phyloP scores from a whole-genome alignment of 2,113 vertebrate species.

The Aythya baeri region DNA sequence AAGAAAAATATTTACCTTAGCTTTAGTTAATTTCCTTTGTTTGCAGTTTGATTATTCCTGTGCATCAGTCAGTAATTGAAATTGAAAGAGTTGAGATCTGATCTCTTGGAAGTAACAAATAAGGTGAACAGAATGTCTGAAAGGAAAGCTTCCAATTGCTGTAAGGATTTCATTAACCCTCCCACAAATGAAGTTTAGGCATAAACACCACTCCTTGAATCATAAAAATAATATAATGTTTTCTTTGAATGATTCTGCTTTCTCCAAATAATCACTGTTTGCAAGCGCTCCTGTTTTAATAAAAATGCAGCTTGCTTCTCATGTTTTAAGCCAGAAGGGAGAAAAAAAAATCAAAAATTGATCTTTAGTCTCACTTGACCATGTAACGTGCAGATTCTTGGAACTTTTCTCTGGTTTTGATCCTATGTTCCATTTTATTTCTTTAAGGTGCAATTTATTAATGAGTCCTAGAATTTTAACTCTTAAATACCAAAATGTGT shows the following conservation, averaged over 20 bases:
- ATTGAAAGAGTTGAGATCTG: background rate
- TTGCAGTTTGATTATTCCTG: conserved; percentile 22
- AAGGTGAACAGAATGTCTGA: background rate
- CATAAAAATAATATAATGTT: fast-evolving
- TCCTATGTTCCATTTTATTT: background rate
- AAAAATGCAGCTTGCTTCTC: background rate
- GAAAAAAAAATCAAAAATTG: background rate
- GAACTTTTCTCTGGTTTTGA: background rate
- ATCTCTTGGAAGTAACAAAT: background rate
- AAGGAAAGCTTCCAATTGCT: background rate
- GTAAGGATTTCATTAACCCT: background rate
- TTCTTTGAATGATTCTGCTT: background rate
- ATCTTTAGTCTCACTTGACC: background rate
- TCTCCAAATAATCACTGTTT: background rate
- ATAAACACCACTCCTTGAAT: background rate
- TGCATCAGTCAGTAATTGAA: conserved; percentile 32
- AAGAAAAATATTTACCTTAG: background rate
- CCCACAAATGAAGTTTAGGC: background rate
- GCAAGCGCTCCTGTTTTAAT: background rate
- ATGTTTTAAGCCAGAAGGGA: background rate
- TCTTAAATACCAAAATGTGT: background rate
- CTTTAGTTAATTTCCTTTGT: conserved; percentile 37
- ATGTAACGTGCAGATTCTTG: background rate
- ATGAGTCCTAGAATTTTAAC: background rate
- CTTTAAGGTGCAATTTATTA: background rate